Evolutionary conservation across 2,797 vertebrate genomes (phyloP).

Genomic region (Amniataba percoides): DNA sequence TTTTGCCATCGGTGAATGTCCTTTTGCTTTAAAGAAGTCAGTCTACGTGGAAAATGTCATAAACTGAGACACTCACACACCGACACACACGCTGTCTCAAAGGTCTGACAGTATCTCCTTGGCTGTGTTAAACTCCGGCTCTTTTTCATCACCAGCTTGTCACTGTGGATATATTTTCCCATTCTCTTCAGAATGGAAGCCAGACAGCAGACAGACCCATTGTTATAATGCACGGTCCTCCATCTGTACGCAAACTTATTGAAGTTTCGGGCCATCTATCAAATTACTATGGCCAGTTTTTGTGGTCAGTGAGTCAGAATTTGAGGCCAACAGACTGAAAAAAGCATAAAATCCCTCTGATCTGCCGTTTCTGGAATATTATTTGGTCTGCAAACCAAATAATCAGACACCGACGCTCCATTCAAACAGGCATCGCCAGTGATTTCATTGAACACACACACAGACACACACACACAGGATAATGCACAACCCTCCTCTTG

Average conservation of each 20-base stretch:
- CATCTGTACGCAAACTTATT: not conserved
- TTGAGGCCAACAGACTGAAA: constrained; percentile 20
- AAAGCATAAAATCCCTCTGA: constrained; percentile 18
- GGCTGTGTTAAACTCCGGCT: constrained; percentile 8
- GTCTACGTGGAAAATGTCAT: not conserved
- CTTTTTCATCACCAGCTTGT: not conserved
- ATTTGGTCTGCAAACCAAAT: constrained; percentile 35
- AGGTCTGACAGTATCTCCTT: not conserved
- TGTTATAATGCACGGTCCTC: constrained; percentile 11
- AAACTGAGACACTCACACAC: not conserved
- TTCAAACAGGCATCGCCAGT: constrained; percentile 39
- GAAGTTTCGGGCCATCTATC: constrained; percentile 33
- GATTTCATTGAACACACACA: constrained; percentile 52
- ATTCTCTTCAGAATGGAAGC: not conserved
- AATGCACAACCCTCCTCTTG: constrained; percentile 42
- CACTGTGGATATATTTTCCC: not conserved
- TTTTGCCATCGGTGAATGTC: constrained; percentile 8
- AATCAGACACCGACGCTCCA: constrained; percentile 22
- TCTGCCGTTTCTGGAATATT: constrained; percentile 29
- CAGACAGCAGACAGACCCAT: not conserved
- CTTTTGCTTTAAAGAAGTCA: constrained; percentile 14
- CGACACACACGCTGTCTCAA: not conserved
- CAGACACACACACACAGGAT: not conserved
- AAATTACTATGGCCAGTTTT: constrained; percentile 19
- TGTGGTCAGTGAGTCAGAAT: constrained; percentile 31